Evolutionary conservation across 1,140 invertebrate species (phyloP), one percentile per base, ranked within the genome.

Genomic region (Pogonomyrmex californicus): DNA sequence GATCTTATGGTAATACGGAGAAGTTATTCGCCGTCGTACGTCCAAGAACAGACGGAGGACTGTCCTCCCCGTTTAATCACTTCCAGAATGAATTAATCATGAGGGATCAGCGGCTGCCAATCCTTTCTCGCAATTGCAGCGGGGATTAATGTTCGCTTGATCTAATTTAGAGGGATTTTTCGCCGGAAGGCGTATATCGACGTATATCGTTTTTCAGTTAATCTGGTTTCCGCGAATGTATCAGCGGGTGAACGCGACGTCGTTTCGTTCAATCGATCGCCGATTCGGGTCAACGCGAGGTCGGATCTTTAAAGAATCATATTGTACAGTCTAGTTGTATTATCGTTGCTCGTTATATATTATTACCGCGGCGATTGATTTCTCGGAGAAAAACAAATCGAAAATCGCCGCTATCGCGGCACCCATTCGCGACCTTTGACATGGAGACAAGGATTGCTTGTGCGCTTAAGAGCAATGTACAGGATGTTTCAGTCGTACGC

Each of bases 1-100:
- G 30, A 73, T 33, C 54, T 73, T 58, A 82, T 49, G 79, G n/a
- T 83, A 75, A 75, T 78, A 78, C 77, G 63, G 5, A 58, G 65
- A 14, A 66, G 33, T 36, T 65, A 17, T 4, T 78, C 17, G 38
- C 14, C 44, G 14, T 41, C 63, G 36, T 79, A 51, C 49, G 66
- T 58, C 56, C 41, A 82, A 73, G 79, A 71, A 82, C 66, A 71
- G 66, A 60, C 66, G 23, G 23, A 5, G 14, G 60, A 82, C 79
- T 82, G 79, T 82, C 66, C 79, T 82, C 70, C n/a, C 51, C 30
- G 54, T 47, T 73, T 82, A 82, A 82, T 82, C 23, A 54, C 66
- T 82, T 47, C 23, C 79, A 44, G 66, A 82, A 73, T 82, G 66
- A 82, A 82, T 82, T 82, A 82, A 82, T 82, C 79, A 82, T 82